phyloP scores from a whole-genome alignment of 2,113 vertebrate genomes.

The Erythrolamprus reginae region DNA sequence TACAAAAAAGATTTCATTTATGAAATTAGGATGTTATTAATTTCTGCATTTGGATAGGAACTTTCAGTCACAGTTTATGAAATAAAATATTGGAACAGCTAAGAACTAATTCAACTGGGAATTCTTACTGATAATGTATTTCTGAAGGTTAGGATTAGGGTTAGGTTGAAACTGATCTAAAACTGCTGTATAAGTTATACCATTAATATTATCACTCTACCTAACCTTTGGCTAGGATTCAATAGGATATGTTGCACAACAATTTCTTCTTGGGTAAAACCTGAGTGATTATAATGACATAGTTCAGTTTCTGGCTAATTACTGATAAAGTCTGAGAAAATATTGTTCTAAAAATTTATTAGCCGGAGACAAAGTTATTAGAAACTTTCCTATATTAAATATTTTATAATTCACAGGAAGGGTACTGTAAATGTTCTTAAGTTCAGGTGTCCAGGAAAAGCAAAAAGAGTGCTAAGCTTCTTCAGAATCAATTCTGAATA shows the following conservation, averaged over 20 bases:
- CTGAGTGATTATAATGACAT: not conserved
- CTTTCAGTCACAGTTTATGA: not conserved
- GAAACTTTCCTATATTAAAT: not conserved
- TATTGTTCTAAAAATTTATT: not conserved
- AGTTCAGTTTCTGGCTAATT: conserved; percentile 1
- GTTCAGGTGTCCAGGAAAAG: not conserved
- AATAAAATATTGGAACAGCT: not conserved
- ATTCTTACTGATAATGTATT: not conserved
- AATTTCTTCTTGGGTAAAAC: not conserved
- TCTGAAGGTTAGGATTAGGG: not conserved
- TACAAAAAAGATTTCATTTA: conserved; percentile 15
- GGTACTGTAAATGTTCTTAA: not conserved
- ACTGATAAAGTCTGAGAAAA: not conserved
- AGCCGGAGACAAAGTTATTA: not conserved
- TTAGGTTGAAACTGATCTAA: not conserved
- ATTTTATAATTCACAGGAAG: not conserved
- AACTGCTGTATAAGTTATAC: not conserved
- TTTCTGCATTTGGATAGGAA: not conserved
- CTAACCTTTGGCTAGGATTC: no score
- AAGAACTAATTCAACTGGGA: not conserved
- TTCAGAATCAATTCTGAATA: not conserved
- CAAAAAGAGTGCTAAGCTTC: no score
- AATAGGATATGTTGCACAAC: not conserved
- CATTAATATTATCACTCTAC: not conserved
- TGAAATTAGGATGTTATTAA: not conserved